A percentile compares a stretch with the other conserved stretches of the same genome.
Conservation (phyloP, 1,140 invertebrate genomes). For the Samia ricini region DNA sequence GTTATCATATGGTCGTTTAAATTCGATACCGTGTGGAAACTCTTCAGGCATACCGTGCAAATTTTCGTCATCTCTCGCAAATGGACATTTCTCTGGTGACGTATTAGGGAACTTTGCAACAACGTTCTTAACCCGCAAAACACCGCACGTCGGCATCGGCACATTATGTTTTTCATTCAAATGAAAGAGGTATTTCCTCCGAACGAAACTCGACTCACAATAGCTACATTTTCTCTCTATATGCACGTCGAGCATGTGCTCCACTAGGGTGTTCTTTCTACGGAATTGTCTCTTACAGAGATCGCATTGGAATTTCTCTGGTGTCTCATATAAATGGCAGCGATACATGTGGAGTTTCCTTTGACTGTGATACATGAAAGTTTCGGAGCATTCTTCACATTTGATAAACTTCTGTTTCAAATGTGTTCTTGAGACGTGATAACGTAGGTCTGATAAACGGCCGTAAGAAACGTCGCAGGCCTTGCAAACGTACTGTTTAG, state of each 20-base stretch:
- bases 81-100: constrained; percentile 86
- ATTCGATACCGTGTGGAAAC: constrained; percentile 18
- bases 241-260: constrained; percentile 32
- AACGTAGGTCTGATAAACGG: constrained; percentile 20
- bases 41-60: constrained; percentile 82
- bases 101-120: constrained; percentile 17
- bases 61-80: constrained; percentile 84
- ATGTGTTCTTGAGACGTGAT: constrained; percentile 24
- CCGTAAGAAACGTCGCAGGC: constrained; percentile 23
- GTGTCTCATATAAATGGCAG: constrained; percentile 4
- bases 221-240: constrained; percentile 24
- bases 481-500: constrained; percentile 21
- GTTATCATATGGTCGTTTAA: constrained; percentile 28
- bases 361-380: constrained; percentile 31
- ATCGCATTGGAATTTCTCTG: constrained; percentile 19
- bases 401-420: constrained; percentile 27
- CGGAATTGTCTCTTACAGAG: constrained; percentile 27
- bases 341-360: constrained; percentile 18
- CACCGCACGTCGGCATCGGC: constrained; percentile 23
- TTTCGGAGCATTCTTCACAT: constrained; percentile 21
- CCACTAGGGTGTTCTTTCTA: constrained; percentile 40
- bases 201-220: constrained; percentile 16
- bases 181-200: constrained; percentile 21
- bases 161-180: constrained; percentile 24
- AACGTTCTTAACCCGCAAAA: constrained; percentile 22